Conservation (phyloP, 2,113 vertebrate genomes). For the Ophthalmolycus amberensis region DNA sequence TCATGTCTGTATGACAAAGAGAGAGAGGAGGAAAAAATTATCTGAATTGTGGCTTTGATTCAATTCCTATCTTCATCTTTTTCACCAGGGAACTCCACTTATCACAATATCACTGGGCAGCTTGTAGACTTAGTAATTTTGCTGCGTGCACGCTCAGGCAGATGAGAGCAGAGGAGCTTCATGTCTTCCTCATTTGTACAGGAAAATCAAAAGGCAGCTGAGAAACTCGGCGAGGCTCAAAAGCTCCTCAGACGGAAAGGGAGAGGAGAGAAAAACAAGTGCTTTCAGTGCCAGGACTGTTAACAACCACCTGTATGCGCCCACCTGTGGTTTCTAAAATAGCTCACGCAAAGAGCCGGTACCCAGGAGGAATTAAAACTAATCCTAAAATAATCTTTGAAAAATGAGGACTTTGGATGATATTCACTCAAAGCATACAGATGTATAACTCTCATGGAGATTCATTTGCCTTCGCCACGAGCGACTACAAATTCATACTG, state of each 20-base stretch:
- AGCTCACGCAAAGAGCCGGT: slow-evolving; percentile 20
- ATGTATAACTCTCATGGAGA: neutral
- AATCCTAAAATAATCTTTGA: slow-evolving; percentile 41
- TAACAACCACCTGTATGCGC: slow-evolving; percentile 67
- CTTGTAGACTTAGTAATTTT: slow-evolving; percentile 37
- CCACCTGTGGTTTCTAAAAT: slow-evolving; percentile 58
- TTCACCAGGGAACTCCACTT: slow-evolving; percentile 42
- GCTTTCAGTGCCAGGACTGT: slow-evolving; percentile 43
- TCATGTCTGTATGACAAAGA: slow-evolving; percentile 29
- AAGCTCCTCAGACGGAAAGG: slow-evolving; percentile 36
- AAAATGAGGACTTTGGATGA: slow-evolving; percentile 19
- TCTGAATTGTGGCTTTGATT: slow-evolving; percentile 47
- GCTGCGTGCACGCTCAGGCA: slow-evolving; percentile 12
- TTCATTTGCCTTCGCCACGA: neutral
- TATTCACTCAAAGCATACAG: slow-evolving; percentile 1
- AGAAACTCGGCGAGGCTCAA: slow-evolving; percentile 51
- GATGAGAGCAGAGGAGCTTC: slow-evolving; percentile 50
- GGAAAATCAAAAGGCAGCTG: slow-evolving; percentile 70
- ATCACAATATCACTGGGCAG: slow-evolving; percentile 40
- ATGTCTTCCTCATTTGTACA: slow-evolving; percentile 50
- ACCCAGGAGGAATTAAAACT: slow-evolving; percentile 30
- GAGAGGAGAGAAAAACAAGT: slow-evolving; percentile 50
- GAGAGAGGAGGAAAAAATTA: neutral
- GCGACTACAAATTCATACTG: slow-evolving; percentile 2
- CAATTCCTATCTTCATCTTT: slow-evolving; percentile 37